Evolutionary conservation across 2,888 invertebrate genomes (phyloP).

Genomic region (Drosophila prolongata): DNA sequence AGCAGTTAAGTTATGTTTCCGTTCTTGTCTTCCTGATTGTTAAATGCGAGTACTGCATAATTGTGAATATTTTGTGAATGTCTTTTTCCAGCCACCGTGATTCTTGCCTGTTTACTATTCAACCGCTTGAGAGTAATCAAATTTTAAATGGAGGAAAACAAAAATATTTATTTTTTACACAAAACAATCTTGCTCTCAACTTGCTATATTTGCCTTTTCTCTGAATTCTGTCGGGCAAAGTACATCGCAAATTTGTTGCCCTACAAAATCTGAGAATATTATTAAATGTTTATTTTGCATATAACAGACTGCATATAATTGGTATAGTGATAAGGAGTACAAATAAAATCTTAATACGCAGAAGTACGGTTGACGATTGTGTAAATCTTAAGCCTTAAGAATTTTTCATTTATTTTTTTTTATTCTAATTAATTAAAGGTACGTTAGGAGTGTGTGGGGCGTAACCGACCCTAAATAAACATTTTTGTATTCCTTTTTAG

Average conservation of each 20-base stretch:
- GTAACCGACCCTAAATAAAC: no score
- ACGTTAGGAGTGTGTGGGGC: no score
- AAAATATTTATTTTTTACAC: neutral
- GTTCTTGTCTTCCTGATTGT: conserved; percentile 18
- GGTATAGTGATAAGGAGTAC: neutral
- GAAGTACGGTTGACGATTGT: neutral
- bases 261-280: conserved; percentile 1
- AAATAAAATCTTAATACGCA: neutral
- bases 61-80: neutral
- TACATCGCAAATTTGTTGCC: neutral
- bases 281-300: neutral
- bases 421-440: no score
- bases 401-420: no score
- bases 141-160: neutral
- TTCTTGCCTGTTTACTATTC: conserved; percentile 22
- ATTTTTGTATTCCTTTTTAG: no score
- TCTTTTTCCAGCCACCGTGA: conserved; percentile 8
- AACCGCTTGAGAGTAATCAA: conserved; percentile 4
- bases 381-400: no score
- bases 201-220: neutral
- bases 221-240: neutral
- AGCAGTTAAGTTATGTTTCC: conserved; percentile 11
- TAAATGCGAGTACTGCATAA: conserved; percentile 1
- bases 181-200: neutral
- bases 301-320: neutral